phyloP scores from a whole-genome alignment of 2,113 vertebrate genomes.

The Vimba vimba region DNA sequence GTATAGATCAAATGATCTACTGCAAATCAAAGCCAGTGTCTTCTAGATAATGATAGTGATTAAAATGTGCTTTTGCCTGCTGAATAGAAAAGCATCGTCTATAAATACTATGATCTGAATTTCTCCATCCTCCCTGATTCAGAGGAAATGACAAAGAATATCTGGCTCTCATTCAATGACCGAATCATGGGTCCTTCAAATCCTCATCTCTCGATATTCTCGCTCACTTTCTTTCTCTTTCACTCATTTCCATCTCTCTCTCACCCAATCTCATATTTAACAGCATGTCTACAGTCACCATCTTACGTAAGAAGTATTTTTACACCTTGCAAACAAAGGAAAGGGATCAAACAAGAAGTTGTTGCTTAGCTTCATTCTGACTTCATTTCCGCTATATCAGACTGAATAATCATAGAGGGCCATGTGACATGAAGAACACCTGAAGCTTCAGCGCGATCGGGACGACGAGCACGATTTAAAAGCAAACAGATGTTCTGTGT shows the following conservation, averaged over 20 bases:
- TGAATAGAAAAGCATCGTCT: constrained; percentile 4
- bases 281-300: constrained; percentile 12
- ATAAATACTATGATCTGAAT: constrained; percentile 7
- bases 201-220: not conserved
- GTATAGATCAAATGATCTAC: not conserved
- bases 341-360: not conserved
- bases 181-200: not conserved
- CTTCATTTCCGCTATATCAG: not conserved
- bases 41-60: not conserved
- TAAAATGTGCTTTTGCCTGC: constrained; percentile 1
- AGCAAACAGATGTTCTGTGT: constrained; percentile 28
- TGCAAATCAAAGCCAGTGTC: constrained; percentile 14
- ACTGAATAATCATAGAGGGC: not conserved
- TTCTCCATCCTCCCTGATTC: constrained; percentile 11
- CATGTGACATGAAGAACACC: not conserved
- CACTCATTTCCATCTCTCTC: constrained; percentile 18
- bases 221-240: constrained; percentile 5
- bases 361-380: not conserved
- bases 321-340: not conserved
- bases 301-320: constrained; percentile 14
- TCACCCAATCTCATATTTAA: not conserved
- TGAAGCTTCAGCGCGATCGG: not conserved
- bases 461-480: not conserved
- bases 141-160: not conserved
- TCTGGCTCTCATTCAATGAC: constrained; percentile 16